Evolutionary conservation across 2,113 vertebrate species (phyloP).

Genomic region (Peucedramus taeniatus): DNA sequence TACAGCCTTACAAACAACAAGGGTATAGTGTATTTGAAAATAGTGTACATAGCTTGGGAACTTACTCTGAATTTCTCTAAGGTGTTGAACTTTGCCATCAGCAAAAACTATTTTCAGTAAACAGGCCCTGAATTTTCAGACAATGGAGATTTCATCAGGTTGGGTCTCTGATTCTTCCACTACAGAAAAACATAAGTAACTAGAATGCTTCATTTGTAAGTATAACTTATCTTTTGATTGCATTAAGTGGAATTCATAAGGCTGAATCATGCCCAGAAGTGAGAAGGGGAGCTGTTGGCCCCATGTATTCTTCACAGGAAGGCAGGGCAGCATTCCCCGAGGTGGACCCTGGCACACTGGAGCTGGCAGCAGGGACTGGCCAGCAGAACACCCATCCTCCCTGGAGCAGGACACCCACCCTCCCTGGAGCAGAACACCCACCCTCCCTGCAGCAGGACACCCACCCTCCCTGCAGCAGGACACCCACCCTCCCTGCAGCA

Average conservation of each 20-base stretch:
- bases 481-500: not conserved
- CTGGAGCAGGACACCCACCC: not conserved
- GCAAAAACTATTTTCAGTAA: slow-evolving; percentile 73
- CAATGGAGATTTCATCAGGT: slow-evolving; percentile 65
- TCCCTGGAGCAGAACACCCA: not conserved
- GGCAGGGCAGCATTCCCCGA: not conserved
- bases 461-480: not conserved
- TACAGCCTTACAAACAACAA: slow-evolving; percentile 76
- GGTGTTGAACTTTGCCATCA: slow-evolving; percentile 77
- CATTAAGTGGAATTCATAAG: not conserved
- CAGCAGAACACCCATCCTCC: not conserved
- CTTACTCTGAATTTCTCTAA: slow-evolving; percentile 65
- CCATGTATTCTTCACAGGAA: not conserved
- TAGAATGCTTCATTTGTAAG: not conserved
- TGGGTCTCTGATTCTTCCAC: slow-evolving; percentile 60
- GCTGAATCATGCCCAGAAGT: not conserved
- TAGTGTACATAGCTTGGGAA: slow-evolving; percentile 62
- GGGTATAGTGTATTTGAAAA: slow-evolving; percentile 66
- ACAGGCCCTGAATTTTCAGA: slow-evolving; percentile 65
- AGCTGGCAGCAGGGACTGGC: not conserved
- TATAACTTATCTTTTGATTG: slow-evolving; percentile 31
- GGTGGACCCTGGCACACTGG: not conserved
- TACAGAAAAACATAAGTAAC: slow-evolving; percentile 7
- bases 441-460: too few species aligned
- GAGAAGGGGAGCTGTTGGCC: not conserved